These are phyloP conservation scores for Drosophila bipectinata DNA, from an alignment of 1,140 invertebrate genomes.

Conservation along the genomic window DNA sequence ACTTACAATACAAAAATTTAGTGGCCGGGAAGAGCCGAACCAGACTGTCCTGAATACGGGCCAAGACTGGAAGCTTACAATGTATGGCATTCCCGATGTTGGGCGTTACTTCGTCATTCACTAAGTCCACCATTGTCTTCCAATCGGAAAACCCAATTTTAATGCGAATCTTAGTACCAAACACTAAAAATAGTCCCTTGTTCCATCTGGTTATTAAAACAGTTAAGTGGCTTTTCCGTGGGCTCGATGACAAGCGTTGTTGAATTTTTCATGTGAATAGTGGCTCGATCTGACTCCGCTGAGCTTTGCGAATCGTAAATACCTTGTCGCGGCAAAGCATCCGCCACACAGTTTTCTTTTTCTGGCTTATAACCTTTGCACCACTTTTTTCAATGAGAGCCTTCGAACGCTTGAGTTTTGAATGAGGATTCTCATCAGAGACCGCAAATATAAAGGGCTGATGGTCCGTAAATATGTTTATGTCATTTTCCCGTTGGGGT, in stretches of 20 bases:
- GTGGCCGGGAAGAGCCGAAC: background rate
- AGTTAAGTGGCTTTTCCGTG: slow-evolving; percentile 19
- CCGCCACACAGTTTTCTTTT: too few species aligned
- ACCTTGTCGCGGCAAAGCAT: too few species aligned
- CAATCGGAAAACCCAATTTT: background rate
- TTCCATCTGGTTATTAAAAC: slow-evolving; percentile 22
- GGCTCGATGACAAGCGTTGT: slow-evolving; percentile 15
- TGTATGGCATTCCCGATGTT: background rate
- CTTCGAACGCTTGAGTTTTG: too few species aligned
- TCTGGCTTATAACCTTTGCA: too few species aligned
- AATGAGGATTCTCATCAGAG: too few species aligned
- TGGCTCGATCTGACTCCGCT: slow-evolving; percentile 7
- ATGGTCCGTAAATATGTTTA: background rate
- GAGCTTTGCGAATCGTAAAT: too few species aligned
- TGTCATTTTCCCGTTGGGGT: slow-evolving; percentile 17
- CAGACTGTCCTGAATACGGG: background rate
- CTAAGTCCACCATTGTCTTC: background rate
- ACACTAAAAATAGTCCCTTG: slow-evolving; percentile 12
- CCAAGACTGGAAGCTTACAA: background rate
- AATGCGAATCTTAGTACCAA: background rate
- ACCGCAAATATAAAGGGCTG: slow-evolving; percentile 1
- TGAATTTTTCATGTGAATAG: slow-evolving; percentile 13
- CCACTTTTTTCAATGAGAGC: too few species aligned
- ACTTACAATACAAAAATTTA: too few species aligned
- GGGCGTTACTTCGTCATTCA: background rate